Base-by-base conservation (phyloP, 35 echinoderm and acorn worm genomes). In the Holothuria glaberrima region DNA sequence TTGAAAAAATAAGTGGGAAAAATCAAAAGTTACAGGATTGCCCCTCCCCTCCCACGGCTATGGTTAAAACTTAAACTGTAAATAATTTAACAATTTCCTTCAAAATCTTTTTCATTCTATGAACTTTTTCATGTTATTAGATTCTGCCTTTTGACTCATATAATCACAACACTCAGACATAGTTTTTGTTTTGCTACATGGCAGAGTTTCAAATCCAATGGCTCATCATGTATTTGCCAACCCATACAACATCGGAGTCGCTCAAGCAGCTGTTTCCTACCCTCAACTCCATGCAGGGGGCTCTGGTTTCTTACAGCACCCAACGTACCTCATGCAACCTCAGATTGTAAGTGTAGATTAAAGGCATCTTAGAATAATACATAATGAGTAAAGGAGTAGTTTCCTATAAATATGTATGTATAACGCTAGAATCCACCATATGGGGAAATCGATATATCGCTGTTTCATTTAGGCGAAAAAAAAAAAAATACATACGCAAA, bases 251-350 rank as follows among this genome's bases (percentile, higher is more conserved):
- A 82, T 82, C 21, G 83, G 83, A 21, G 63, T 86, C 0, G 83
- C 83, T 3, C 59, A 64, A 24, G 59, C 83, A 66, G 63, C 83
- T 9, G 63, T 86, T 58, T 31, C 83, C 20, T 86, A 86, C 63
- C 83, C 83, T 66, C 79, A 82, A 6, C 59, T 68, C 83, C 83
- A 86, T 56, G 63, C 83, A 86, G 83, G 59, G 4, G 48, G 35
- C 7, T 86, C 83, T 16, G 36, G 83, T 30, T 86, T 86, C 30
- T 46, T 86, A 20, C 83, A 86, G 35, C 83, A 86, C 35, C 63
- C 58, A 27, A 45, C 58, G 18, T 86, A 86, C 83, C 83, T 86
- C 83, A 86, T 86, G 63, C 83, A 86, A 86, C 83, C 83, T 41
- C 83, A 86, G 57, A 60, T 82, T 58, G 79, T 82, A 82, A 82